Base-by-base conservation (phyloP, 2,113 vertebrate genomes). In the Heptranchias perlo region DNA sequence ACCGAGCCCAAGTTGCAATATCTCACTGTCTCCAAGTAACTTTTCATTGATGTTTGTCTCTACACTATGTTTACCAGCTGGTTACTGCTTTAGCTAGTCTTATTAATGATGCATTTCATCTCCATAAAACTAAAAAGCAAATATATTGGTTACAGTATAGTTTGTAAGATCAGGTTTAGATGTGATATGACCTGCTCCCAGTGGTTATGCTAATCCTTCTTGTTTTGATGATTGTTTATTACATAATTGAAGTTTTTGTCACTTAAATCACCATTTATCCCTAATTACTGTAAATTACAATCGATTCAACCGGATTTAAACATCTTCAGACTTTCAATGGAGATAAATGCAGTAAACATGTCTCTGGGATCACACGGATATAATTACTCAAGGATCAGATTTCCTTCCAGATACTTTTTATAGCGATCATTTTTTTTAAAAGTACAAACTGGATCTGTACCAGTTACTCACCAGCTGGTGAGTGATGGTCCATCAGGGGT, bases 141-240 rank as follows among this genome's bases (percentile, higher is more conserved):
- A 2, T 73, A 73, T 11, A 73, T 10, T 73, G 78, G 39, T 82
- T 82, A 82, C 1, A 18, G 3, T 82, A 16, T 16, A 21, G 76
- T 69, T 69, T 69, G 23, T 39, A 44, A 18, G 18, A 0, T 4
- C 39, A 47, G 16, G 39, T 16, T n/a, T 44, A 16, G 39, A 47
- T 82, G 14, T 82, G n/a, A 82, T 44, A 47, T 44, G n/a, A 82
- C 23, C 23, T 44, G n/a, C 78, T 82, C 21, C 5, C 21, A 16
- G 39, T 82, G 16, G 39, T 44, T 82, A 58, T 82, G 76, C 76
- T 44, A n/a, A 82, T 44, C n/a, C 76, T 44, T 4, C n/a, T 82
- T 82, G n/a, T 44, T 82, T 82, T 82, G 76, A 82, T 18, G 78
- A 82, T 47, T 82, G 47, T 82, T 82, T 82, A 82, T 82, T 82